These are phyloP conservation scores for Melanotaenia parkinsoni DNA, from an alignment of 2,797 vertebrate genomes.

Conservation along the genomic window DNA sequence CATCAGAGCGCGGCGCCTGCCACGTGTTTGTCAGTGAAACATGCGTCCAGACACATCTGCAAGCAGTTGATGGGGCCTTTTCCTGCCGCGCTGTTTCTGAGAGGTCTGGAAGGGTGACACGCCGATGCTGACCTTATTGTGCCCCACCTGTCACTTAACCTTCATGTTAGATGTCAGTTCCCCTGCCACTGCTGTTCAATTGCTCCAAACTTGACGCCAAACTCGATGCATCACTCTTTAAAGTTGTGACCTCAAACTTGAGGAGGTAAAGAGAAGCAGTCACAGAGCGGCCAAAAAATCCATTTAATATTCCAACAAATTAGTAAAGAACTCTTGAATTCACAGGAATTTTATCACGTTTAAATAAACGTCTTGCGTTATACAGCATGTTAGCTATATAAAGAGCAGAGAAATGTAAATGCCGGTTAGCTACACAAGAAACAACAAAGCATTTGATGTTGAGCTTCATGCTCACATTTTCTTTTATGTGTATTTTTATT, in stretches of 20 bases:
- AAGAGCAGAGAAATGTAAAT: neutral
- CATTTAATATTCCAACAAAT: conserved; percentile 18
- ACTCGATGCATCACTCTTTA: conserved; percentile 59
- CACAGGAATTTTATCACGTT: neutral
- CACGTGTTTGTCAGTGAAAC: conserved; percentile 81
- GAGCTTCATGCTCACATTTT: conserved; percentile 11
- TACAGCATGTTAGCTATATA: neutral
- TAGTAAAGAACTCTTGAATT: neutral
- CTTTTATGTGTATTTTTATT: neutral
- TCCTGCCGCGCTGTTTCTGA: conserved; percentile 77
- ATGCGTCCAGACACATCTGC: conserved; percentile 84
- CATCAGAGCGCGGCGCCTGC: conserved; percentile 80
- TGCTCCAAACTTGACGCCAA: conserved; percentile 64
- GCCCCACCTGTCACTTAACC: conserved; percentile 85
- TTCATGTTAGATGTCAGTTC: conserved; percentile 81
- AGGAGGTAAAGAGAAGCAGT: conserved; percentile 42
- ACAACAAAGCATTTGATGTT: neutral
- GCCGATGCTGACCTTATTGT: conserved; percentile 81
- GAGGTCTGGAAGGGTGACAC: conserved; percentile 82
- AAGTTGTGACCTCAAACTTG: conserved; percentile 73
- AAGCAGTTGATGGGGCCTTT: conserved; percentile 84
- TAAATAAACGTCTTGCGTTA: neutral
- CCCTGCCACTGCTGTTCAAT: conserved; percentile 70
- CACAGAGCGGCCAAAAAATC: conserved; percentile 9
- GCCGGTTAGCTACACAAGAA: neutral